Conservation (phyloP, 2,113 vertebrate genomes). For the Gobius niger region DNA sequence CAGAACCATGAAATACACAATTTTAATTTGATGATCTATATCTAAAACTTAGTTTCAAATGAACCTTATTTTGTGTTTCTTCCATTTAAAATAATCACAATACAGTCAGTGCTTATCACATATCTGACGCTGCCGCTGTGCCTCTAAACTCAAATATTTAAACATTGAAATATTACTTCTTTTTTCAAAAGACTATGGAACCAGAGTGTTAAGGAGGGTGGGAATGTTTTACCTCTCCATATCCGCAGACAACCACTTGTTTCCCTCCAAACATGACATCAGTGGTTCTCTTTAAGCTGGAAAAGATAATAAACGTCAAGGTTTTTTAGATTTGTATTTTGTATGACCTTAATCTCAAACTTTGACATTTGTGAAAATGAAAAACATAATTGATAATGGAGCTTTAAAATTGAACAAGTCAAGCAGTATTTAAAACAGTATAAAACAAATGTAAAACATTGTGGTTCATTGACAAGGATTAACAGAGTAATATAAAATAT, state of each 20-base stretch:
- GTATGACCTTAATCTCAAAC: neutral
- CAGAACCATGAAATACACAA: too few relatives aligned
- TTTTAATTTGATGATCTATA: too few relatives aligned
- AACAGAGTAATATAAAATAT: neutral
- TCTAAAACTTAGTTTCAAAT: too few relatives aligned
- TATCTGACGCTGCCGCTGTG: too few relatives aligned
- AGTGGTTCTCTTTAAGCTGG: constrained; percentile 96
- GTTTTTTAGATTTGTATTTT: neutral
- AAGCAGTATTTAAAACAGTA: neutral
- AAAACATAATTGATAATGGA: neutral
- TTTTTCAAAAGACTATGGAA: too few relatives aligned
- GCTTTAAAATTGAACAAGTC: neutral
- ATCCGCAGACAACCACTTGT: constrained; percentile 97
- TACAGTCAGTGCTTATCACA: too few relatives aligned
- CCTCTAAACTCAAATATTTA: too few relatives aligned
- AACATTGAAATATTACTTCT: too few relatives aligned
- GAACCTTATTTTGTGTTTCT: too few relatives aligned
- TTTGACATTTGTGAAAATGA: neutral
- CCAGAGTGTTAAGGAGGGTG: too few relatives aligned
- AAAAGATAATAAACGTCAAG: constrained; percentile 19
- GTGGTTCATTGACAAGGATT: neutral
- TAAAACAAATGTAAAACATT: neutral
- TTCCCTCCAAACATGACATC: constrained; percentile 99
- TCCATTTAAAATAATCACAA: too few relatives aligned
- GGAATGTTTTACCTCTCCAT: constrained; percentile 86